Evolutionary conservation across 2,113 vertebrate species (phyloP).

Genomic region (Rhadina sibilatrix): DNA sequence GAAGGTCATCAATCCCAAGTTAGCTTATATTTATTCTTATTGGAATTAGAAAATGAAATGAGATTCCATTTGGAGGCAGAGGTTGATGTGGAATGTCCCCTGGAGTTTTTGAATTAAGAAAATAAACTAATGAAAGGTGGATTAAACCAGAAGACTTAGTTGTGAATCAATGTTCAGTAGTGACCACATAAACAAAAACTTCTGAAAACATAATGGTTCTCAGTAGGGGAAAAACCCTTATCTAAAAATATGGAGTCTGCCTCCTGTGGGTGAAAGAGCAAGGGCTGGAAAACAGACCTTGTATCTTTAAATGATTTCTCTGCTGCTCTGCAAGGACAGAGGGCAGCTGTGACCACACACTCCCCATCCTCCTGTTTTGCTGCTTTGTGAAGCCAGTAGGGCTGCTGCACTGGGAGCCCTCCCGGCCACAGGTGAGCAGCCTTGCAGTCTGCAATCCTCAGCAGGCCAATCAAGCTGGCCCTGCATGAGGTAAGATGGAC

Average conservation of each 20-base stretch:
- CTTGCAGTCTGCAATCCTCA: constrained; percentile 81
- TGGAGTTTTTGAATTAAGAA: not conserved
- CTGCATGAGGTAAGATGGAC: constrained; percentile 81
- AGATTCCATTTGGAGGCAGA: not conserved
- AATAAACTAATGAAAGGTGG: not conserved
- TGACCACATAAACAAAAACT: not conserved
- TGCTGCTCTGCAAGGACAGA: constrained; percentile 14
- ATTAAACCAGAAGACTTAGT: not conserved
- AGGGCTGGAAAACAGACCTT: not conserved
- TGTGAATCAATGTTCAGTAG: not conserved
- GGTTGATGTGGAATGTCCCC: not conserved
- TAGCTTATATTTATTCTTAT: not conserved
- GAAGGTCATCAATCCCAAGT: not conserved
- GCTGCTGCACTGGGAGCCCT: constrained; percentile 83
- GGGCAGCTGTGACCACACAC: constrained; percentile 57
- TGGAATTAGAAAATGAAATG: not conserved
- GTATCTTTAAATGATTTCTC: constrained; percentile 36
- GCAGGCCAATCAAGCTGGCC: constrained; percentile 90
- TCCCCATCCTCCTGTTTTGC: constrained; percentile 66
- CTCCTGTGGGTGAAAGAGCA: not conserved
- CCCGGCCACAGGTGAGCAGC: constrained; percentile 89
- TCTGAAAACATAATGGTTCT: not conserved
- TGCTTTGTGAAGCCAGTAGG: constrained; percentile 76
- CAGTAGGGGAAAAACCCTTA: not conserved
- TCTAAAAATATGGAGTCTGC: not conserved